phyloP scores from a whole-genome alignment of 2,888 invertebrate genomes.

The Noctua pronuba region DNA sequence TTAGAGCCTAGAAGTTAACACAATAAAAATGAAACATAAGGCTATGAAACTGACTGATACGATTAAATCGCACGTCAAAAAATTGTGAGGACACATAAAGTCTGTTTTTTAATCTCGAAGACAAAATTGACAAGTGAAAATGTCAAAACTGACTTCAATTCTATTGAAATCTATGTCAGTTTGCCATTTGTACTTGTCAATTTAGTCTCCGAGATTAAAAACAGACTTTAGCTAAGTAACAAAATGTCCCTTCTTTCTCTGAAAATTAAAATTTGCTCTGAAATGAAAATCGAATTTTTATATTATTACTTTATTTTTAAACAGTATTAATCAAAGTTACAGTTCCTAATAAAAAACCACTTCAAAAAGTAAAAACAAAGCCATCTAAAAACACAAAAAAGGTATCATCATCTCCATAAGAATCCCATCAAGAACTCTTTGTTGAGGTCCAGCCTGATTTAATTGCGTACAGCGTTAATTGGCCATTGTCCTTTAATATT shows the following conservation, averaged over 20 bases:
- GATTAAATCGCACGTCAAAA: not conserved
- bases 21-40: not conserved
- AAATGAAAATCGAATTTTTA: not conserved
- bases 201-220: too few species aligned
- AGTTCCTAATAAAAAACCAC: not conserved
- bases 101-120: too few species aligned
- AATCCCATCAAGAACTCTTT: constrained; percentile 62
- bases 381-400: not conserved
- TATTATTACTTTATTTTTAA: not conserved
- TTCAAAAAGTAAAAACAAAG: not conserved
- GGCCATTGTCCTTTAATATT: constrained; percentile 78
- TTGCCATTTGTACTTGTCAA: too few species aligned
- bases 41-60: not conserved
- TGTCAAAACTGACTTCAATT: too few species aligned
- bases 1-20: not conserved
- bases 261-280: not conserved
- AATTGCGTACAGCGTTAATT: constrained; percentile 80
- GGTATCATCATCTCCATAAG: constrained; percentile 62
- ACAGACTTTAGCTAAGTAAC: not conserved
- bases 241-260: not conserved
- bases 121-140: too few species aligned
- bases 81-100: not conserved
- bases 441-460: constrained; percentile 75
- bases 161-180: too few species aligned
- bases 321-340: not conserved